Percentiles rank a stretch among this genome's conserved stretches.
Evolutionary conservation across 2,797 vertebrate species (phyloP).

Genomic region (Galago senegalensis): DNA sequence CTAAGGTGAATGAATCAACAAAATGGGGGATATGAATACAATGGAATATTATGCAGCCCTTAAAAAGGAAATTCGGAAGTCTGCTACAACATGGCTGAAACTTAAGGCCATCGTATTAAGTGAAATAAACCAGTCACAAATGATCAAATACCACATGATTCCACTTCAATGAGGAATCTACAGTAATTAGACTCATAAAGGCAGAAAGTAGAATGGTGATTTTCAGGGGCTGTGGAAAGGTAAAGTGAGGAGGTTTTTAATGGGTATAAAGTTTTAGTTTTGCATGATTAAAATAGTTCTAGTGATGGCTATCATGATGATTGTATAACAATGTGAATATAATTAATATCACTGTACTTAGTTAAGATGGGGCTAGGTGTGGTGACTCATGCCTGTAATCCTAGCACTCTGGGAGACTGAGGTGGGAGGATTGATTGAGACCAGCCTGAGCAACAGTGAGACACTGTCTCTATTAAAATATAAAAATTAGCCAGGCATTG

Average conservation of each 20-base stretch:
- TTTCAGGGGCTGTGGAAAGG: neutral
- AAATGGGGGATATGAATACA: neutral
- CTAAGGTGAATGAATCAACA: neutral
- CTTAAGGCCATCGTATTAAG: neutral
- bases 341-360: neutral
- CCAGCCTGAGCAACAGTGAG: no score
- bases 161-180: neutral
- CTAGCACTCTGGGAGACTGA: no score
- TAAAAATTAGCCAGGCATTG: no score
- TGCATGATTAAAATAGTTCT: neutral
- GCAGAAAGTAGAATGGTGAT: neutral
- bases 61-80: constrained; percentile 20
- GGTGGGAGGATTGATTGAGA: no score
- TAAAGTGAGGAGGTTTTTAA: neutral
- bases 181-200: neutral
- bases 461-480: no score
- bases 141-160: neutral
- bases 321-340: neutral
- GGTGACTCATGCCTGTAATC: no score
- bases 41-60: neutral
- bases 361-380: neutral
- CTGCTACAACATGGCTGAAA: neutral
- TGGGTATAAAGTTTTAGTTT: neutral
- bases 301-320: neutral
- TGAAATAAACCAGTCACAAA: neutral